Percentiles rank a stretch among this genome's conserved stretches.
Conservation (phyloP, 2,797 vertebrate species). For the Neoniphon sammara region DNA sequence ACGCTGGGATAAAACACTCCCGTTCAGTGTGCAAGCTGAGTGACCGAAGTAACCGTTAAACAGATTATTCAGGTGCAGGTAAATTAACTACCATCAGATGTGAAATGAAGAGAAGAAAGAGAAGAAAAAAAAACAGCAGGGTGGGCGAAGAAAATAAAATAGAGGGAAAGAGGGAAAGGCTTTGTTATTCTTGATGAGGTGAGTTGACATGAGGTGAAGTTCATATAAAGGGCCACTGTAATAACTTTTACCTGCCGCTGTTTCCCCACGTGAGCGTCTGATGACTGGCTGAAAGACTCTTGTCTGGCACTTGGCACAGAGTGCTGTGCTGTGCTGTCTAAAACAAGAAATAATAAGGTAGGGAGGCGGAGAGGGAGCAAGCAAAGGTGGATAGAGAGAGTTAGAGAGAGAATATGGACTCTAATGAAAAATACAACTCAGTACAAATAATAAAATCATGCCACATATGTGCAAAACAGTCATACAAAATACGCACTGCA, state of each 20-base stretch:
- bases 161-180: background rate
- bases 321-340: background rate
- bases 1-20: too few relatives aligned
- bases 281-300: background rate
- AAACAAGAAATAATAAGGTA: background rate
- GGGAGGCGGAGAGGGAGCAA: background rate
- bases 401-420: background rate
- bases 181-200: background rate
- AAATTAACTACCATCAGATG: too few relatives aligned
- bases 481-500: too few relatives aligned
- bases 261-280: conserved; percentile 5
- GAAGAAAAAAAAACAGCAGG: background rate
- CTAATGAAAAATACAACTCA: too few relatives aligned
- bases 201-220: background rate
- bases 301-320: conserved; percentile 26
- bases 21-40: too few relatives aligned
- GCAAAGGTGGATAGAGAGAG: background rate
- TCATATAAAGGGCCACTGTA: background rate
- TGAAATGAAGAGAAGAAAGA: background rate
- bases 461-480: too few relatives aligned
- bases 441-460: too few relatives aligned
- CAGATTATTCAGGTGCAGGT: too few relatives aligned
- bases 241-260: conserved; percentile 5
- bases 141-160: background rate
- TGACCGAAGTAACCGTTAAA: too few relatives aligned